These are phyloP conservation scores for Drosophila tropicalis DNA, from an alignment of 1,140 invertebrate genomes.

Conservation along the genomic window DNA sequence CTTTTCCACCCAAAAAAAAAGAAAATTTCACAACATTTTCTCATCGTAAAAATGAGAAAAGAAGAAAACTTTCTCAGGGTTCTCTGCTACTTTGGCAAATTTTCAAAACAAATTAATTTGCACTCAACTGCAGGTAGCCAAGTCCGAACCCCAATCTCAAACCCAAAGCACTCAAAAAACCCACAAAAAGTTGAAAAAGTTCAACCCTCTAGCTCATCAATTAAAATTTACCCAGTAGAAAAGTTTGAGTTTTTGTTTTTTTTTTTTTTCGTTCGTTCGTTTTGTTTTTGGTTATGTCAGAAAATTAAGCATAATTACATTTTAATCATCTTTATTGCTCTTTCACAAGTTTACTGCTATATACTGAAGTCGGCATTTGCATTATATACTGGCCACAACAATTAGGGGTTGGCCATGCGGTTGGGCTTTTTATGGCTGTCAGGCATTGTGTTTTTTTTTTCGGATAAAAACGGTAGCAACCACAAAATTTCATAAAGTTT, in stretches of 20 bases:
- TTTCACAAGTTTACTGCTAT: slow-evolving; percentile 80
- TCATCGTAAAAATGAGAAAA: slow-evolving; percentile 47
- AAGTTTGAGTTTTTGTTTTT: slow-evolving; percentile 22
- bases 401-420: slow-evolving; percentile 77
- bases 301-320: slow-evolving; percentile 83
- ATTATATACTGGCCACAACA: slow-evolving; percentile 70
- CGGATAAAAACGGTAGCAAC: slow-evolving; percentile 70
- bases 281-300: slow-evolving; percentile 53
- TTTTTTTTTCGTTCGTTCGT: slow-evolving; percentile 12
- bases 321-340: slow-evolving; percentile 83
- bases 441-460: slow-evolving; percentile 54
- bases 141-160: background rate
- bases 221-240: slow-evolving; percentile 67
- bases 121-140: slow-evolving; percentile 62
- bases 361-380: slow-evolving; percentile 57
- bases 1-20: background rate
- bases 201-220: slow-evolving; percentile 77
- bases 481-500: slow-evolving; percentile 80
- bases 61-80: slow-evolving; percentile 31
- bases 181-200: slow-evolving; percentile 72
- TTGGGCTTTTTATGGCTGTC: slow-evolving; percentile 71
- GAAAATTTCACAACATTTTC: slow-evolving; percentile 51
- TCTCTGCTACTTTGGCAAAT: slow-evolving; percentile 59
- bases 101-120: slow-evolving; percentile 79
- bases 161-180: background rate